A percentile compares a stretch with the other conserved stretches of the same genome.
These are phyloP conservation scores for Actenoides hombroni DNA, from an alignment of 2,113 vertebrate genomes.

Conservation along the genomic window DNA sequence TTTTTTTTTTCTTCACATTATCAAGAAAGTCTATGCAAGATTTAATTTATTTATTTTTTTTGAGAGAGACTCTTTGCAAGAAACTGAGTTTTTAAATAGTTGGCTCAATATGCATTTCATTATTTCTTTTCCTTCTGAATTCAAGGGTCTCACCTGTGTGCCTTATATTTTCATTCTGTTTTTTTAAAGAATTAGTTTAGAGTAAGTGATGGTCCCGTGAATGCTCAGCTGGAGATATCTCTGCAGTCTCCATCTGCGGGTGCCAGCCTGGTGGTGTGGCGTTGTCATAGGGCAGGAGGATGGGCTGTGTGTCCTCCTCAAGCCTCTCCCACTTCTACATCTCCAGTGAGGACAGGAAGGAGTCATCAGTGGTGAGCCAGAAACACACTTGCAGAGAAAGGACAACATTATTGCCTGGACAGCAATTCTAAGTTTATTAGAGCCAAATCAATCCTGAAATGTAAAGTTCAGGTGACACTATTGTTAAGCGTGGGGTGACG, in stretches of 20 bases:
- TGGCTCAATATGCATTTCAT: neutral
- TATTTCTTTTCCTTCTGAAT: neutral
- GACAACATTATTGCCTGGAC: rapidly evolving
- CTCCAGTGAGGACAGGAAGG: neutral
- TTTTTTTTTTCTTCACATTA: neutral
- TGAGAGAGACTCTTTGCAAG: neutral
- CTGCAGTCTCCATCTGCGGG: neutral
- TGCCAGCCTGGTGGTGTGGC: too few relatives aligned
- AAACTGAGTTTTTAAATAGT: neutral
- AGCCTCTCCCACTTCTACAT: neutral
- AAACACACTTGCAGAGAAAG: neutral
- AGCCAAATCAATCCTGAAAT: neutral
- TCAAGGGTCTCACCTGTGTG: neutral
- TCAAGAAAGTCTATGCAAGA: neutral
- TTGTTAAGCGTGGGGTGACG: neutral
- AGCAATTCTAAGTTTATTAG: neutral
- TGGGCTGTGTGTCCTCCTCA: rapidly evolving
- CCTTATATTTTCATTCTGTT: neutral
- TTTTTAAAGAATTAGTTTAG: neutral
- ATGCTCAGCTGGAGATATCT: neutral
- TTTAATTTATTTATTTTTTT: too few relatives aligned
- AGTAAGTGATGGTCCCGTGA: neutral
- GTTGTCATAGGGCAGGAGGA: neutral
- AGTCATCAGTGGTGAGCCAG: neutral
- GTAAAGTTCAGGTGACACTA: neutral